Evolutionary conservation across 2,113 vertebrate species (phyloP).

Genomic region (Aegotheles bennettii): DNA sequence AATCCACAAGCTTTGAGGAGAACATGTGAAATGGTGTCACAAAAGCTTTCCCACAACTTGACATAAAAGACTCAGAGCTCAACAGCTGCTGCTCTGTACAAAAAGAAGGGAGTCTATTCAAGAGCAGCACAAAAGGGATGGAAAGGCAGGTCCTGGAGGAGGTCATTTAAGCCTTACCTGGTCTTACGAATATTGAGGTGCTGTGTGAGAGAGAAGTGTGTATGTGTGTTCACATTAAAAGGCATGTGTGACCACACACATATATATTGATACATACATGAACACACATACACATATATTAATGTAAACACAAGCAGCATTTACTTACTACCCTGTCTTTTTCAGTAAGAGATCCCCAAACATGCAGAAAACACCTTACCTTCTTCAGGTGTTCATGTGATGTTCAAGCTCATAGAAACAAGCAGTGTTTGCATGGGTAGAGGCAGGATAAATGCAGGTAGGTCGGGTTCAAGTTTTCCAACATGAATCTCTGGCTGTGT

Average conservation of each 20-base stretch:
- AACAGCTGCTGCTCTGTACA: slow-evolving; percentile 75
- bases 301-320: neutral
- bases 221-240: neutral
- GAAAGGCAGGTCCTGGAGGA: neutral
- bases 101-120: slow-evolving; percentile 64
- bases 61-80: slow-evolving; percentile 71
- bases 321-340: neutral
- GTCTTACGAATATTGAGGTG: neutral
- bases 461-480: too few species aligned
- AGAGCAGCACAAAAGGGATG: neutral
- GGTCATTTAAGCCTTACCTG: slow-evolving; percentile 63
- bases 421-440: too few species aligned
- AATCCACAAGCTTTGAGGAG: slow-evolving; percentile 72
- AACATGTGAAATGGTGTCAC: slow-evolving; percentile 73
- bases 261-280: neutral
- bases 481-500: too few species aligned
- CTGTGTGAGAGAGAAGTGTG: neutral
- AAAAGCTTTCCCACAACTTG: slow-evolving; percentile 78
- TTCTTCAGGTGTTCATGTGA: too few species aligned
- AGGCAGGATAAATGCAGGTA: too few species aligned
- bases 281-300: neutral
- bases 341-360: neutral
- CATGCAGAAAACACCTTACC: too few species aligned
- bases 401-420: too few species aligned
- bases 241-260: neutral